These are phyloP conservation scores for Ophion ventricosus DNA, from an alignment of 2,888 invertebrate genomes.

Conservation along the genomic window DNA sequence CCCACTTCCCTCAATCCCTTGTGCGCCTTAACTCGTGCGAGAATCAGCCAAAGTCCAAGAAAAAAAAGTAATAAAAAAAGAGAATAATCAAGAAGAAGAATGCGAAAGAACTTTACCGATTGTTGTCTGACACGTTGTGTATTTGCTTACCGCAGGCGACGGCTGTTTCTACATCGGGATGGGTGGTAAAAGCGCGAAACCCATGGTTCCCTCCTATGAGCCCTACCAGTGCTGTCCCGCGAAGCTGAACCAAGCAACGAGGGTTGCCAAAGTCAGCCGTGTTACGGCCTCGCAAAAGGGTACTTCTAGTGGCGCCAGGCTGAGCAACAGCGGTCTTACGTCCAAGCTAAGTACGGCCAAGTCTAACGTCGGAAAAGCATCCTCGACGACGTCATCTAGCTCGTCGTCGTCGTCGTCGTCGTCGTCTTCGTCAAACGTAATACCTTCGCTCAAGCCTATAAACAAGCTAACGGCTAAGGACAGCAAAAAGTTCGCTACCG, in stretches of 20 bases:
- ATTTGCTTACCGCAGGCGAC: slow-evolving; percentile 97
- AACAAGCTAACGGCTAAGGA: slow-evolving; percentile 83
- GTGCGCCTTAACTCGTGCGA: slow-evolving; percentile 61
- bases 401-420: slow-evolving; percentile 75
- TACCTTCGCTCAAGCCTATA: slow-evolving; percentile 78
- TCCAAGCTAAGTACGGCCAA: slow-evolving; percentile 37
- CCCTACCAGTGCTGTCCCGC: slow-evolving; percentile 97
- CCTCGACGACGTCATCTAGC: slow-evolving; percentile 75
- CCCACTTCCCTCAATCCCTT: slow-evolving; percentile 16
- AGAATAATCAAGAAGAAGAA: slow-evolving; percentile 31
- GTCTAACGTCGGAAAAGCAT: slow-evolving; percentile 57
- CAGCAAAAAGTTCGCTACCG: slow-evolving; percentile 80
- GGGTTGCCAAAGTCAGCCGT: slow-evolving; percentile 90
- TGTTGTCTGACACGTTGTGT: slow-evolving; percentile 84
- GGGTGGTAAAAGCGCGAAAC: slow-evolving; percentile 92
- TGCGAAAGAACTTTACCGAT: slow-evolving; percentile 60
- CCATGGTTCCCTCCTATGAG: slow-evolving; percentile 91
- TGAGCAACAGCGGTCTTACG: slow-evolving; percentile 44
- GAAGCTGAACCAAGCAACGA: slow-evolving; percentile 91
- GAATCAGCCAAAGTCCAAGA: slow-evolving; percentile 55
- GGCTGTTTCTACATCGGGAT: slow-evolving; percentile 98
- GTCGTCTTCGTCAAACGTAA: slow-evolving; percentile 75
- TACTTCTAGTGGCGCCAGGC: slow-evolving; percentile 62
- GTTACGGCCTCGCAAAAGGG: slow-evolving; percentile 71
- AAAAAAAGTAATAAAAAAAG: slow-evolving; percentile 47